Percentiles rank a stretch among this genome's conserved stretches.
Evolutionary conservation across 2,888 invertebrate species (phyloP).

Genomic region (Mesoligia furuncula): DNA sequence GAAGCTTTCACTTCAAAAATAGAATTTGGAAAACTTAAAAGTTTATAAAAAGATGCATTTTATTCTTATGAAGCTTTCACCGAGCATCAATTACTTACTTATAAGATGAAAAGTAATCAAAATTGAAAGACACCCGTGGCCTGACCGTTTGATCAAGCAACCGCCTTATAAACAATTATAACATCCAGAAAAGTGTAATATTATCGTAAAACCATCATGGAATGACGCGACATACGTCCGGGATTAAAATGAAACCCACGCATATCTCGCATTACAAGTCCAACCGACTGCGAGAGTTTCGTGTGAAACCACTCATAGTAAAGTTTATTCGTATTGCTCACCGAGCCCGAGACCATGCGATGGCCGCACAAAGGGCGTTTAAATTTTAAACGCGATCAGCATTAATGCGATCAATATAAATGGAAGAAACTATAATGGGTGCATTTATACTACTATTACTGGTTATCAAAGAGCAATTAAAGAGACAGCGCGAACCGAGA

Average conservation of each 20-base stretch:
- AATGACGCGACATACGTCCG: conserved; percentile 71
- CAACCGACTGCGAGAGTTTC: conserved; percentile 65
- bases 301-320: conserved; percentile 73
- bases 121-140: neutral
- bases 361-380: conserved; percentile 70
- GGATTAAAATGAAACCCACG: conserved; percentile 80
- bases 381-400: conserved; percentile 76
- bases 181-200: conserved; percentile 14
- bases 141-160: conserved; percentile 2
- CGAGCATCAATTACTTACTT: conserved; percentile 1
- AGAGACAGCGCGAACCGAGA: conserved; percentile 80
- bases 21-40: neutral
- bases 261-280: conserved; percentile 76
- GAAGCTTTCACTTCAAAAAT: too few species aligned
- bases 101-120: neutral
- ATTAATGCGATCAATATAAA: conserved; percentile 79
- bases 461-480: conserved; percentile 87
- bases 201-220: conserved; percentile 75
- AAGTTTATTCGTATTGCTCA: conserved; percentile 72
- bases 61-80: neutral
- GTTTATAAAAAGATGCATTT: neutral
- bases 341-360: conserved; percentile 60
- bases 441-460: conserved; percentile 85
- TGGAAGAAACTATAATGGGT: conserved; percentile 80
- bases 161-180: neutral